phyloP scores from a whole-genome alignment of 2,797 vertebrate species.

The Anomalospiza imberbis region DNA sequence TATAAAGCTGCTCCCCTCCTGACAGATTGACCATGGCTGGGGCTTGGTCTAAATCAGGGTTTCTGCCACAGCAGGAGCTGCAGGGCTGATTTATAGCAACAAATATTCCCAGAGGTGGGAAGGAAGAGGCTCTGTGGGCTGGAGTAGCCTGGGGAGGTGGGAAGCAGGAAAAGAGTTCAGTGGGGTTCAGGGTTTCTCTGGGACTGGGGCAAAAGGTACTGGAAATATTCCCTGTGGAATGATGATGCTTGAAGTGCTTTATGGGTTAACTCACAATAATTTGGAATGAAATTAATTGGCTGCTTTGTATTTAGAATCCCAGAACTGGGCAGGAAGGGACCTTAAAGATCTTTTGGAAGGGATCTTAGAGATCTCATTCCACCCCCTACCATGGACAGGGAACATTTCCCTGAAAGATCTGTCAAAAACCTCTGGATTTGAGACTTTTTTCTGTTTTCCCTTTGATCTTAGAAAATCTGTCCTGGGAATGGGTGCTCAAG shows the following conservation, averaged over 20 bases:
- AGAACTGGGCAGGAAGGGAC: background rate
- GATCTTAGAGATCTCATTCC: background rate
- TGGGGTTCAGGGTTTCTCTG: background rate
- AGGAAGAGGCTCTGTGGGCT: background rate
- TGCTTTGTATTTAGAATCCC: background rate
- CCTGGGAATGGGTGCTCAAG: background rate
- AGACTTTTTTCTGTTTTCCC: background rate
- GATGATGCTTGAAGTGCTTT: background rate
- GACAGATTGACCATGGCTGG: background rate
- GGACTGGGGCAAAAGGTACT: accelerated
- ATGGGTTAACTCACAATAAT: accelerated
- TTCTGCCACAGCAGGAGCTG: background rate
- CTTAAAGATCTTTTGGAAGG: background rate
- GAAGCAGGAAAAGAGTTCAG: background rate
- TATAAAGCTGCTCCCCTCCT: background rate
- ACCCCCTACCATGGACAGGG: background rate
- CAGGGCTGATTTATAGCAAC: background rate
- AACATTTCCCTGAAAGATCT: background rate
- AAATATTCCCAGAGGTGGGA: background rate
- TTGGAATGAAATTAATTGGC: background rate
- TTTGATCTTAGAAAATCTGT: background rate
- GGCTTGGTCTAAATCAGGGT: background rate
- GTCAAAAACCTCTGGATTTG: background rate
- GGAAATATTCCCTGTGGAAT: background rate
- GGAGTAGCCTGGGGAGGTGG: background rate